phyloP scores from a whole-genome alignment of 1,140 invertebrate species.

The Monochamus saltuarius region DNA sequence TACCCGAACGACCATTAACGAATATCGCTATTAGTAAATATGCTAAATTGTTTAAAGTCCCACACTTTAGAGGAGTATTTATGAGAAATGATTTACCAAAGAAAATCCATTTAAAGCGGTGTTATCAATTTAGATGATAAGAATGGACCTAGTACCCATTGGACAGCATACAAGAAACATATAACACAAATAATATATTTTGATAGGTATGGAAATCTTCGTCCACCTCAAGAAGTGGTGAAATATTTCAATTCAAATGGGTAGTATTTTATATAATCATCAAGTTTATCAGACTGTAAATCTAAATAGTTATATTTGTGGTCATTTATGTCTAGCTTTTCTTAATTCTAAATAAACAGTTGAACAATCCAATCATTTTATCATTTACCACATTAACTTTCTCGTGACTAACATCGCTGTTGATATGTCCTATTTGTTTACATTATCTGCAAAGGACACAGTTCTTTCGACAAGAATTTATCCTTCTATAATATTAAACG shows the following conservation, averaged over 20 bases:
- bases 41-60: constrained; percentile 31
- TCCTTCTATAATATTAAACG: constrained; percentile 3
- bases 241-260: neutral
- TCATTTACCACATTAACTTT: neutral
- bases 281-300: neutral
- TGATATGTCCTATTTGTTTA: neutral
- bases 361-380: no score
- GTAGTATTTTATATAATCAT: constrained; percentile 8
- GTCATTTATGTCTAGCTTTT: constrained; percentile 8
- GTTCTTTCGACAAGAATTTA: neutral
- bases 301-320: constrained; percentile 5
- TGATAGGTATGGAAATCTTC: no score
- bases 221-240: no score
- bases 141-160: constrained; percentile 45
- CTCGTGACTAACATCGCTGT: neutral
- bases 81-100: no score
- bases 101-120: no score
- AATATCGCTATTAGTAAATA: constrained; percentile 38
- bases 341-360: neutral
- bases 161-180: constrained; percentile 44
- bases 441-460: neutral
- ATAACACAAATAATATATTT: no score
- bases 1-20: constrained; percentile 29
- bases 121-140: no score
- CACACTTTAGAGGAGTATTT: constrained; percentile 44